Conservation (phyloP, 2,888 invertebrate genomes). For the Standfussiana lucernea region DNA sequence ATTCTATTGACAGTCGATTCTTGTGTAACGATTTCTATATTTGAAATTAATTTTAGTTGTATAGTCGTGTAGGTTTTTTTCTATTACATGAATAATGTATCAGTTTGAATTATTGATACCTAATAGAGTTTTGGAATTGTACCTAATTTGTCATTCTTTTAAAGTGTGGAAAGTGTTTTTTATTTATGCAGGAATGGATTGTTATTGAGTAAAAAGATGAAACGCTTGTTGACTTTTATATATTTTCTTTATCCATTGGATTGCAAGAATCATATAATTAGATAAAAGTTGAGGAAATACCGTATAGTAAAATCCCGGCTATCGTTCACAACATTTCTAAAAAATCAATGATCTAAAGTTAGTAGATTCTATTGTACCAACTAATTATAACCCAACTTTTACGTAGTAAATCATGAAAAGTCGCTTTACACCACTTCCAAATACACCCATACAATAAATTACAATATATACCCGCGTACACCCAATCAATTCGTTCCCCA, state of each 20-base stretch:
- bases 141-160: conserved; percentile 59
- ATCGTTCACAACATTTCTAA: not conserved
- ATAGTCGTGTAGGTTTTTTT: conserved; percentile 53
- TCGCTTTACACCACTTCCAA: conserved; percentile 29
- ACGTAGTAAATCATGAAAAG: conserved; percentile 2
- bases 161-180: conserved; percentile 42
- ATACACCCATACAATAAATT: conserved; percentile 54
- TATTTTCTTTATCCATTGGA: not conserved
- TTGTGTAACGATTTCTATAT: conserved; percentile 57
- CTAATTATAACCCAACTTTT: not conserved
- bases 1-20: conserved; percentile 67
- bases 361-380: not conserved
- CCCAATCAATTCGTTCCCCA: conserved; percentile 75
- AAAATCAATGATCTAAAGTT: not conserved
- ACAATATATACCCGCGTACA: conserved; percentile 70
- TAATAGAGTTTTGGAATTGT: conserved; percentile 29
- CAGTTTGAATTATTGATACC: conserved; percentile 52
- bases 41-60: conserved; percentile 60
- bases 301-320: not conserved
- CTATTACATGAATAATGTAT: conserved; percentile 48
- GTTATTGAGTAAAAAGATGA: not conserved
- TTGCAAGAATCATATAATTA: not conserved
- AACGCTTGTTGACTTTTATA: not conserved
- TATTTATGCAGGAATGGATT: conserved; percentile 15
- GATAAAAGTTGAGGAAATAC: not conserved